Base-by-base conservation (phyloP, 2,797 vertebrate genomes). In the Melanotaenia trifasciata region DNA sequence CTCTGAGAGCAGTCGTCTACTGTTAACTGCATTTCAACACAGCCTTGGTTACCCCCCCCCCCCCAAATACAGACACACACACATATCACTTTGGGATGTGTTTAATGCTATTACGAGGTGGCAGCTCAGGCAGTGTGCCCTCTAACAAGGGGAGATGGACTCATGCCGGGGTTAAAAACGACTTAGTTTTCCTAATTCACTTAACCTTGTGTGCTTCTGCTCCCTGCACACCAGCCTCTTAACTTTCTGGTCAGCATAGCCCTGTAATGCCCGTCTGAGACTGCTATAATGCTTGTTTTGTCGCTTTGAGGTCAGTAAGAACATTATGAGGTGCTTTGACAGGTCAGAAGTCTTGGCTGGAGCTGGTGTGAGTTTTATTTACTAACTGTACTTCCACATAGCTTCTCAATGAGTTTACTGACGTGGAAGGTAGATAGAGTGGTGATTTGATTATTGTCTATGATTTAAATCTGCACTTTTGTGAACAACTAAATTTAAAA, bases 121-220 rank as follows among this genome's bases (percentile, higher is more conserved):
- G 83, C 85, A 65, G 89, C 72, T 76, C 84, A 74, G 82, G 84
- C 81, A 70, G 71, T 45, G 26, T 80, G 83, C 86, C 82, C 81
- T 84, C 81, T 79, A 71, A 89, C 88, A 74, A 85, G 87, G 74
- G 72, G 80, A 75, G 84, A 81, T 81, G 74, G 83, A 88, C 74
- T 84, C 56, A 38, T 53, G 86, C 84, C 78, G 84, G 77, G 77
- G 79, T 89, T 90, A 84, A 88, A 91, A 84, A 75, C 63, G 69
- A 93, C 85, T 90, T 86, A 61, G 75, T 89, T 90, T 86, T 81
- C 89, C 90, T 94, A 92, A 94, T 92, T 92, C 89, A 92, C 91
- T 92, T 90, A 90, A 91, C 88, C 83, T 76, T 16, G 28, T 59
- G 63, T 72, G 64, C 77, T 86, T 86, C 84, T 83, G 86, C 84